A percentile compares a stretch with the other conserved stretches of the same genome.
These are phyloP conservation scores for Tipula vernalis DNA, from an alignment of 2,888 invertebrate species.

Conservation along the genomic window DNA sequence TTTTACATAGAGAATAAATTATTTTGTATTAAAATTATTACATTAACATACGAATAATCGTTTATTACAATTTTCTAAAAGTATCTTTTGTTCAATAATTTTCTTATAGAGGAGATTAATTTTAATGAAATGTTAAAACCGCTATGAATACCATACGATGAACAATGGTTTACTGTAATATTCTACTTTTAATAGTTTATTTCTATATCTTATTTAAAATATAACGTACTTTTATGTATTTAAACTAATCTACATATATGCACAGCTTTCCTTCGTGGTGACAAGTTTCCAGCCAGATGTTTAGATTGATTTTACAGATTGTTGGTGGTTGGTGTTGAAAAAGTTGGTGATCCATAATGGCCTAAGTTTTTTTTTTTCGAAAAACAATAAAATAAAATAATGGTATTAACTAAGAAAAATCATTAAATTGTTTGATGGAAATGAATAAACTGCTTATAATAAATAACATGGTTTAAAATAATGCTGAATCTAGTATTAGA, in stretches of 20 bases:
- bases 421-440: neutral
- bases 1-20: neutral
- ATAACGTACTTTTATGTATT: neutral
- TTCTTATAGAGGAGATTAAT: neutral
- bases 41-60: neutral
- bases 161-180: neutral
- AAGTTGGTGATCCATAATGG: neutral
- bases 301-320: neutral
- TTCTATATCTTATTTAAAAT: neutral
- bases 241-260: neutral
- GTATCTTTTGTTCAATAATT: neutral
- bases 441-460: neutral
- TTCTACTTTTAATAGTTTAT: neutral
- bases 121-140: neutral
- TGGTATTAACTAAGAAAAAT: neutral
- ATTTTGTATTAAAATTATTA: neutral
- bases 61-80: neutral
- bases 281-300: neutral
- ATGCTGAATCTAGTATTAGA: too few relatives aligned
- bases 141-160: neutral
- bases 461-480: too few relatives aligned
- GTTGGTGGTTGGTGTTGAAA: neutral
- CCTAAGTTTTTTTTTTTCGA: neutral
- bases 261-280: neutral
- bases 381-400: neutral